These are phyloP conservation scores for Cyclopterus lumpus DNA, from an alignment of 2,797 vertebrate species.

Conservation along the genomic window DNA sequence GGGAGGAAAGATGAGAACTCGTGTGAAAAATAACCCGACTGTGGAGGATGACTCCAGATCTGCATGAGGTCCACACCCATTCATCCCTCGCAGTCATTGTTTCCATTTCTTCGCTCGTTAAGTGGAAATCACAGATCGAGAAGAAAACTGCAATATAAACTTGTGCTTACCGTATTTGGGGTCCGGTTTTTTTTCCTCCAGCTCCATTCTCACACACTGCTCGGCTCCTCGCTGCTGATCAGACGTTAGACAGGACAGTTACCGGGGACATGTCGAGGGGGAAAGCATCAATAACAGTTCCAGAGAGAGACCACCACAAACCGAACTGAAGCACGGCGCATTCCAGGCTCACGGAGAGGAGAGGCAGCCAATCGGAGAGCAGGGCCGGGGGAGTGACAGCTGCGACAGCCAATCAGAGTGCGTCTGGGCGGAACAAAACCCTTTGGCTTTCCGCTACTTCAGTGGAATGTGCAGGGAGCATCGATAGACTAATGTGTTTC, in stretches of 20 bases:
- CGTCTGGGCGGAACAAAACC: background rate
- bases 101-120: slow-evolving; percentile 68
- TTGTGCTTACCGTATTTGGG: slow-evolving; percentile 81
- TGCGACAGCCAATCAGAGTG: slow-evolving; percentile 48
- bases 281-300: slow-evolving; percentile 54
- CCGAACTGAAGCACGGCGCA: slow-evolving; percentile 28
- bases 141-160: background rate
- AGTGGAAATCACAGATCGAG: slow-evolving; percentile 35
- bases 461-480: slow-evolving; percentile 55
- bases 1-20: background rate
- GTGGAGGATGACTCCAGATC: slow-evolving; percentile 45
- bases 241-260: slow-evolving; percentile 65
- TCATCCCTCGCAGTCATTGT: slow-evolving; percentile 80
- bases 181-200: slow-evolving; percentile 81
- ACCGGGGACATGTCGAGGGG: slow-evolving; percentile 74
- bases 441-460: slow-evolving; percentile 12
- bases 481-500: background rate
- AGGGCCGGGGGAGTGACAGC: slow-evolving; percentile 29
- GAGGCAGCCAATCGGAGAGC: slow-evolving; percentile 61
- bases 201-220: slow-evolving; percentile 73
- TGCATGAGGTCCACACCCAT: slow-evolving; percentile 80
- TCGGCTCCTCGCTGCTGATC: slow-evolving; percentile 48
- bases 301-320: slow-evolving; percentile 44
- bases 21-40: background rate
- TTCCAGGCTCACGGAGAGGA: slow-evolving; percentile 41